Base-by-base conservation (phyloP, 1,140 invertebrate genomes). In the Sitobion miscanthi region DNA sequence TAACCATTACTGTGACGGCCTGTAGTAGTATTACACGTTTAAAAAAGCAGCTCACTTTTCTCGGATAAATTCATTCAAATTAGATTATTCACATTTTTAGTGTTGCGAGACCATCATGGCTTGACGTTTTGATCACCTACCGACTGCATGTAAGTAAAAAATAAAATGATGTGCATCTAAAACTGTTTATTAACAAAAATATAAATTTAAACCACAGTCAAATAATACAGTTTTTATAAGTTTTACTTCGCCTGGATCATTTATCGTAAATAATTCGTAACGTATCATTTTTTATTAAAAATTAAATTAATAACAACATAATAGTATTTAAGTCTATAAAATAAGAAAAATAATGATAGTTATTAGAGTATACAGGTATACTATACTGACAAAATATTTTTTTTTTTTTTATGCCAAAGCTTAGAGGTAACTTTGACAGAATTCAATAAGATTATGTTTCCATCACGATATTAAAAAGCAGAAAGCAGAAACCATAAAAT, bases 11-110 rank as follows among this genome's bases (percentile, higher is more conserved):
- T 21, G 47, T 38, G 47, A 88, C 47, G 17, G 17, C 30, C 6
- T 88, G 47, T n/a, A 20, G n/a, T 20, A 7, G 17, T 52, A 52
- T 88, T 35, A 35, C 86, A 52, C 20, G 20, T 88, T 35, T 20
- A 52, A 52, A 52, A 21, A 20, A 35, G 47, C 86, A 52, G 17
- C 30, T 88, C 47, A 9, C 52, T 88, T 88, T n/a, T 35, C 17
- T 88, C n/a, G 47, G n/a, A 8, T 21, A 88, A 88, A 52, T 88
- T 88, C 47, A 47, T 88, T 52, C 20, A 52, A 88, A 49, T 88
- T 52, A 20, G 20, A 88, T 52, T 35, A 35, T 88, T 52, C 20
- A 52, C 47, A 35, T 35, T 88, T 35, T 87, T 87, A 20, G 52
- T 49, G 9, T 45, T 23, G 2, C 7, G 42, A 8, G 23, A 45